Evolutionary conservation across 2,888 invertebrate species (phyloP).

Genomic region (Caenorhabditis sp.): DNA sequence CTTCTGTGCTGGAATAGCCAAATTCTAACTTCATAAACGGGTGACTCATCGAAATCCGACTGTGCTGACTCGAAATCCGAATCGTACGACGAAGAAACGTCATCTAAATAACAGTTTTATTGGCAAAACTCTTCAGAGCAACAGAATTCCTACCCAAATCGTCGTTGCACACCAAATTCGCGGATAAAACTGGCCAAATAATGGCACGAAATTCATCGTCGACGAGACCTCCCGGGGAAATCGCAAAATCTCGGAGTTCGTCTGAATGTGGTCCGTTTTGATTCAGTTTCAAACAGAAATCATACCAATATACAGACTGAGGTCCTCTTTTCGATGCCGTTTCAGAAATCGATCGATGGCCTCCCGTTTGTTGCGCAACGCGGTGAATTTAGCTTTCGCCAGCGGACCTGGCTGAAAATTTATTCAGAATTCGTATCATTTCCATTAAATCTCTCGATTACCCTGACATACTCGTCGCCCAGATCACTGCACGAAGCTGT

Average conservation of each 20-base stretch:
- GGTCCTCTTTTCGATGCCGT: conserved; percentile 56
- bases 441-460: not conserved
- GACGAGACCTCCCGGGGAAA: conserved; percentile 67
- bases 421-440: not conserved
- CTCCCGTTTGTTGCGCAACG: conserved; percentile 60
- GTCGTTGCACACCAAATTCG: conserved; percentile 51
- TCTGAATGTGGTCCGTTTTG: conserved; percentile 44
- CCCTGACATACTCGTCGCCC: conserved; percentile 40
- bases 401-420: conserved; percentile 53
- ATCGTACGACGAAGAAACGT: conserved; percentile 60
- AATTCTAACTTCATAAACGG: conserved; percentile 16
- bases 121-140: not conserved
- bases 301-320: conserved; percentile 54
- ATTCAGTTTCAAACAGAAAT: not conserved
- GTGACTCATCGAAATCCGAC: conserved; percentile 63
- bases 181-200: conserved; percentile 72
- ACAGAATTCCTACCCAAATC: conserved; percentile 18
- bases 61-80: conserved; percentile 74
- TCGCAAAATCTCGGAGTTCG: conserved; percentile 65
- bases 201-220: conserved; percentile 70
- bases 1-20: too few species aligned
- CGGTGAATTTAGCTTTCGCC: conserved; percentile 55
- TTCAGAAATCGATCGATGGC: conserved; percentile 60
- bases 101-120: conserved; percentile 22
- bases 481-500: conserved; percentile 63